Evolutionary conservation across 2,888 invertebrate species (phyloP).

Genomic region (Pandemis cinnamomeana): DNA sequence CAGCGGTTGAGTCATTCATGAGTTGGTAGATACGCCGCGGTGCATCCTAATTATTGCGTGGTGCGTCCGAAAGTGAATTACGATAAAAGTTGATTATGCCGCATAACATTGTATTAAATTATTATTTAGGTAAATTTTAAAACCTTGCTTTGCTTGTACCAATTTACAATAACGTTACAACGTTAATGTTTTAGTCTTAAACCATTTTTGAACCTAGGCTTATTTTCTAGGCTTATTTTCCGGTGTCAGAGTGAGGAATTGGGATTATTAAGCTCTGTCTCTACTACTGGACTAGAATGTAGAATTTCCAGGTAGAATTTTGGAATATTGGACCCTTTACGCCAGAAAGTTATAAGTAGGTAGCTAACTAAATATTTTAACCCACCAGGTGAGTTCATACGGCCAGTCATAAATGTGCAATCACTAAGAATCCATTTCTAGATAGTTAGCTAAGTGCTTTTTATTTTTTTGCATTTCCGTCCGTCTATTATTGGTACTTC

Average conservation of each 20-base stretch:
- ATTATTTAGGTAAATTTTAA: not conserved
- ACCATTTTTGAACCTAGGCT: too few relatives aligned
- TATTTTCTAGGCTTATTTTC: too few relatives aligned
- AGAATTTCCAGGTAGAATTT: too few relatives aligned
- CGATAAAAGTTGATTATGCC: conserved; percentile 19
- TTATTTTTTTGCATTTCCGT: conserved; percentile 4
- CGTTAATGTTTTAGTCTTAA: too few relatives aligned
- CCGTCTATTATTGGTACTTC: not conserved
- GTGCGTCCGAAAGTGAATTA: conserved; percentile 30
- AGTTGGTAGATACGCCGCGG: conserved; percentile 7
- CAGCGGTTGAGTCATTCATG: conserved; percentile 39
- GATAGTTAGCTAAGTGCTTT: not conserved
- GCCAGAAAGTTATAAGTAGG: too few relatives aligned
- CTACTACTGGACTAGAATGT: too few relatives aligned
- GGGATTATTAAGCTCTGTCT: too few relatives aligned
- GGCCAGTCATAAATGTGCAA: too few relatives aligned
- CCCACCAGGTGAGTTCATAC: too few relatives aligned
- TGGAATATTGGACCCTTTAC: too few relatives aligned
- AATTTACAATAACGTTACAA: not conserved
- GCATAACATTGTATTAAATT: not conserved
- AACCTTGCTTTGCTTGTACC: not conserved
- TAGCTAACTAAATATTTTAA: too few relatives aligned
- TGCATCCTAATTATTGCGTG: conserved; percentile 25
- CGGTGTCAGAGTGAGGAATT: too few relatives aligned
- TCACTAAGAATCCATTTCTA: not conserved